A percentile compares a stretch with the other conserved stretches of the same genome.
These are phyloP conservation scores for Alaudala cheleensis DNA, from an alignment of 2,113 vertebrate species.

Conservation along the genomic window DNA sequence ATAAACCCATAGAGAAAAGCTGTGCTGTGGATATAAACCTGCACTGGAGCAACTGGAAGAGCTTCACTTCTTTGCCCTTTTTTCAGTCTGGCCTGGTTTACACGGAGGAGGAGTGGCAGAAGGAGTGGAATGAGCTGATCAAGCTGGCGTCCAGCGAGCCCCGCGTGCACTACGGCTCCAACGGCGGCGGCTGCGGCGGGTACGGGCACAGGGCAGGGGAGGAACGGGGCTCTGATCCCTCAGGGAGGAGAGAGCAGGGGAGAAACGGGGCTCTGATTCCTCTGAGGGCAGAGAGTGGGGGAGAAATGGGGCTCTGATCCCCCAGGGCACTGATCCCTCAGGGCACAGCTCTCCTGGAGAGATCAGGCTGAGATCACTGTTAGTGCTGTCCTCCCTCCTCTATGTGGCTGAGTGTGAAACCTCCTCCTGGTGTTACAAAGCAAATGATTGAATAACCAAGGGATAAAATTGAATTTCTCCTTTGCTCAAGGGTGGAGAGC, in stretches of 20 bases:
- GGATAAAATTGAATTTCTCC: background rate
- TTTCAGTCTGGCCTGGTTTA: slow-evolving; percentile 93
- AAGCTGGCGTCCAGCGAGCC: slow-evolving; percentile 91
- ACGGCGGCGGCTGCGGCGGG: slow-evolving; percentile 80
- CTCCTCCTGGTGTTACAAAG: background rate
- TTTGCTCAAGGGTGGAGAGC: slow-evolving; percentile 78
- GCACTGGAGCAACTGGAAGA: accelerated
- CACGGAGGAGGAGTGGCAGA: slow-evolving; percentile 98
- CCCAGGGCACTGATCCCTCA: too few relatives aligned
- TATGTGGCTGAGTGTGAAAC: accelerated
- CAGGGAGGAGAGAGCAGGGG: too few relatives aligned
- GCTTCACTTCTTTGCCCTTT: accelerated
- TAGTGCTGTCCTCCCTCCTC: accelerated
- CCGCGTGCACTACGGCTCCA: slow-evolving; percentile 88
- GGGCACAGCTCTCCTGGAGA: too few relatives aligned
- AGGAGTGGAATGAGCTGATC: slow-evolving; percentile 95
- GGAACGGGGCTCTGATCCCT: too few relatives aligned
- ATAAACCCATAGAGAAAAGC: accelerated
- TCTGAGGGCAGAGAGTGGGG: too few relatives aligned
- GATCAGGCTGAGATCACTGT: background rate
- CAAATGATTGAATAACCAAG: accelerated
- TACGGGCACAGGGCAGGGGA: background rate
- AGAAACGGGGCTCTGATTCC: too few relatives aligned
- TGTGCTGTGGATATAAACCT: background rate
- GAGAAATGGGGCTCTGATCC: too few relatives aligned